phyloP scores from a whole-genome alignment of 64 coral and sea anemone genomes.

The Pocillopora damicornis region DNA sequence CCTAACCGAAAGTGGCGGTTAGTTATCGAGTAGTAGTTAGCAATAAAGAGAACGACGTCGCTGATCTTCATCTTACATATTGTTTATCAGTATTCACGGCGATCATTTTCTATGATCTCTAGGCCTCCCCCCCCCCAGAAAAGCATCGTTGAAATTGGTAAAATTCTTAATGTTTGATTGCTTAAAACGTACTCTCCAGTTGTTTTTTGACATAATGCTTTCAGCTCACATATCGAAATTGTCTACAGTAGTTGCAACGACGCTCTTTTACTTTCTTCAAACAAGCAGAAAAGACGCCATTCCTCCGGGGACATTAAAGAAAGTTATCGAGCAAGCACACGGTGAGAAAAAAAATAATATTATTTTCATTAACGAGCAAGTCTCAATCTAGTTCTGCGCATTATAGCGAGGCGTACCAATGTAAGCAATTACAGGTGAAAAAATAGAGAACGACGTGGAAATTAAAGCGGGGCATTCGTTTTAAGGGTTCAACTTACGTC shows the following conservation, averaged over 20 bases:
- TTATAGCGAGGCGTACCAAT: not conserved
- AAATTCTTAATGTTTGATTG: too few species aligned
- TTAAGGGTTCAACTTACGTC: too few species aligned
- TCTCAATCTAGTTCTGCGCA: not conserved
- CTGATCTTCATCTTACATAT: too few species aligned
- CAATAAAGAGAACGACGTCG: too few species aligned
- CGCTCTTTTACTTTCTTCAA: not conserved
- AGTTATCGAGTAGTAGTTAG: too few species aligned
- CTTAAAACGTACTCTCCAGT: too few species aligned
- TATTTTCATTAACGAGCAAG: not conserved
- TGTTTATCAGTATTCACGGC: too few species aligned
- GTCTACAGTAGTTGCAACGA: not conserved
- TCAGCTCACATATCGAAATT: not conserved
- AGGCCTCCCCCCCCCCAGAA: too few species aligned
- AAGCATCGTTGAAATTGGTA: too few species aligned
- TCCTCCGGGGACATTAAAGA: not conserved
- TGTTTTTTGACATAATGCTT: not conserved
- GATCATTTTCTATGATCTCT: too few species aligned
- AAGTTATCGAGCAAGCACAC: not conserved
- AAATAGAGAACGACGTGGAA: too few species aligned
- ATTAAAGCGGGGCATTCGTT: too few species aligned
- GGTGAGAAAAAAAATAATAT: not conserved
- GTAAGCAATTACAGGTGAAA: not conserved
- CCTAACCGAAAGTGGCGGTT: not conserved
- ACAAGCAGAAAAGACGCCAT: slow-evolving; percentile 18